A percentile compares a stretch with the other conserved stretches of the same genome.
These are phyloP conservation scores for Hypolimnas misippus DNA, from an alignment of 2,888 invertebrate species.

Conservation along the genomic window DNA sequence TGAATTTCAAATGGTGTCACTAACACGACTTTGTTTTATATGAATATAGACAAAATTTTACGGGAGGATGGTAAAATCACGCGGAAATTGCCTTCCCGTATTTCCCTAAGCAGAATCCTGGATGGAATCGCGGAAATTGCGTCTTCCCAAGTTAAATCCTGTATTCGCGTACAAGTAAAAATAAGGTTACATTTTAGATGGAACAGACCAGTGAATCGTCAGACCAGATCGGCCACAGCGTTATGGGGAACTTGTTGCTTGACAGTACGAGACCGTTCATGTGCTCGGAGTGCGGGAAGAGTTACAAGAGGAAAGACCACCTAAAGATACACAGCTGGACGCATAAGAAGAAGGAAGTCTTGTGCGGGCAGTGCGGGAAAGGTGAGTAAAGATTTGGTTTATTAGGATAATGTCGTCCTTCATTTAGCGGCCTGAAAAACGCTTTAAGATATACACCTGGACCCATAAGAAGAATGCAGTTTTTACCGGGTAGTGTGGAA, in stretches of 20 bases:
- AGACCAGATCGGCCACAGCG: conserved; percentile 8
- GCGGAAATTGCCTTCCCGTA: not conserved
- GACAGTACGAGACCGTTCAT: conserved; percentile 87
- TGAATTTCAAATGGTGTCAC: too few relatives aligned
- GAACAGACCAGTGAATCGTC: conserved; percentile 37
- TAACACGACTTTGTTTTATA: too few relatives aligned
- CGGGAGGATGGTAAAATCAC: not conserved
- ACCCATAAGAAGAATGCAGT: too few relatives aligned
- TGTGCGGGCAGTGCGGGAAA: conserved; percentile 89
- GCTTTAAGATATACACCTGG: too few relatives aligned
- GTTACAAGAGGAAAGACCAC: conserved; percentile 91
- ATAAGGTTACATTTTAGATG: conserved; percentile 14
- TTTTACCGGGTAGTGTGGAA: too few relatives aligned
- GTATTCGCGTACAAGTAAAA: not conserved
- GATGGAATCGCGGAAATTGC: not conserved
- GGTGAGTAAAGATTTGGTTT: conserved; percentile 70
- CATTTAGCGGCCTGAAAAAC: too few relatives aligned
- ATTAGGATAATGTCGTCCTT: too few relatives aligned
- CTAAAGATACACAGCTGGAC: conserved; percentile 91
- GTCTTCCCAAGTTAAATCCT: not conserved
- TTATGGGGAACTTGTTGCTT: conserved; percentile 64
- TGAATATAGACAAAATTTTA: not conserved
- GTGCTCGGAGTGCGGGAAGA: conserved; percentile 89
- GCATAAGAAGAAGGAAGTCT: conserved; percentile 90
- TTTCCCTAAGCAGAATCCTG: not conserved